phyloP scores from a whole-genome alignment of 2,797 vertebrate genomes.

The Pseudopleuronectes americanus region DNA sequence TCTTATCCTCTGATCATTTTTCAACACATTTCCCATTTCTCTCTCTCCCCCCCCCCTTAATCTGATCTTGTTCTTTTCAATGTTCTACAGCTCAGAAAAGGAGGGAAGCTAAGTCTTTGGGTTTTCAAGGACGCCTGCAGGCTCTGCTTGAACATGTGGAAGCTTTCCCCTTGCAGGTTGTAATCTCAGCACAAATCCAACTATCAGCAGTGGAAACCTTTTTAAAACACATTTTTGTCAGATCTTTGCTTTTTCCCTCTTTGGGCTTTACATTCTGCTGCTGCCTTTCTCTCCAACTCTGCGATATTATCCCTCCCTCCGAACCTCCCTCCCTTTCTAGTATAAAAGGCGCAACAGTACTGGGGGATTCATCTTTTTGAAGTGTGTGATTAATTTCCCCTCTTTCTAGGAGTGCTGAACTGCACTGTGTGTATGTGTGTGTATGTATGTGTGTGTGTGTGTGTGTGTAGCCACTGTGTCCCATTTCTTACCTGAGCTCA shows the following conservation, averaged over 20 bases:
- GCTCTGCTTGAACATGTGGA: slow-evolving; percentile 38
- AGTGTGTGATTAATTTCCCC: slow-evolving; percentile 79
- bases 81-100: slow-evolving; percentile 39
- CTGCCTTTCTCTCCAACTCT: slow-evolving; percentile 35
- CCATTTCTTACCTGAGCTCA: slow-evolving; percentile 78
- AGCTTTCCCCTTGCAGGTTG: slow-evolving; percentile 55
- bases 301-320: slow-evolving; percentile 37
- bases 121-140: slow-evolving; percentile 65
- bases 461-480: slow-evolving; percentile 58
- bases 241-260: slow-evolving; percentile 29
- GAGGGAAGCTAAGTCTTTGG: slow-evolving; percentile 40
- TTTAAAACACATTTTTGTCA: slow-evolving; percentile 56
- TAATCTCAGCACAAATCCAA: slow-evolving; percentile 72
- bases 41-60: slow-evolving; percentile 25
- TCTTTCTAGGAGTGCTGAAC: slow-evolving; percentile 68
- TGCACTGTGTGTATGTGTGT: slow-evolving; percentile 56
- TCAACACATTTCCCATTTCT: slow-evolving; percentile 6
- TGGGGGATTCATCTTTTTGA: slow-evolving; percentile 76
- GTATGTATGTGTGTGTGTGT: slow-evolving; percentile 49
- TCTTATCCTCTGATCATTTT: slow-evolving; percentile 60
- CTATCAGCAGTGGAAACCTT: slow-evolving; percentile 59
- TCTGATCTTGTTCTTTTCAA: slow-evolving; percentile 67
- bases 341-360: slow-evolving; percentile 64
- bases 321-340: slow-evolving; percentile 43
- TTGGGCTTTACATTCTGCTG: slow-evolving; percentile 33